Evolutionary conservation across 2,113 vertebrate species (phyloP).

Genomic region (Carassius carassius): DNA sequence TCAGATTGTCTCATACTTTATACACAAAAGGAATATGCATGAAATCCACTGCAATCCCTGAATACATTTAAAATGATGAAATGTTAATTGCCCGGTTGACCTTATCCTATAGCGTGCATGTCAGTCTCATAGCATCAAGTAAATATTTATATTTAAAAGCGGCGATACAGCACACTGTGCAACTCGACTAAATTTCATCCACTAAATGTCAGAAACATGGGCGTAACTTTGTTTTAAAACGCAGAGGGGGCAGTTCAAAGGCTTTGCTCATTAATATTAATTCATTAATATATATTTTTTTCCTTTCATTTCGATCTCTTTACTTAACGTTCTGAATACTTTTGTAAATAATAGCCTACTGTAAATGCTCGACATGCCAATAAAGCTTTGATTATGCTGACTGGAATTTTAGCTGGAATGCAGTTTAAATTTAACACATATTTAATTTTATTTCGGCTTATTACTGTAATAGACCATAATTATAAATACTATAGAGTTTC

Average conservation of each 20-base stretch:
- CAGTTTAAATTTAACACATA: too few relatives aligned
- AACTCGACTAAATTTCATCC: neutral
- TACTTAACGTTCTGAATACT: too few relatives aligned
- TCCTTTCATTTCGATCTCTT: too few relatives aligned
- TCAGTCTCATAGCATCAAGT: constrained; percentile 14
- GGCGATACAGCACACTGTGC: neutral
- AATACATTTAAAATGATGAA: constrained; percentile 46
- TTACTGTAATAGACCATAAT: too few relatives aligned
- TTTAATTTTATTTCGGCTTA: too few relatives aligned
- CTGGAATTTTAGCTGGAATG: too few relatives aligned
- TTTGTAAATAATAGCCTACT: too few relatives aligned
- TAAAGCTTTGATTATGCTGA: too few relatives aligned
- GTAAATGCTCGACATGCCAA: too few relatives aligned
- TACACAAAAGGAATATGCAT: neutral
- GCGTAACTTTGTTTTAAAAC: neutral
- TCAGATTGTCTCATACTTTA: neutral
- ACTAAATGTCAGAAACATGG: neutral
- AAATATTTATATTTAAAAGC: neutral
- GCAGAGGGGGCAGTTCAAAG: neutral
- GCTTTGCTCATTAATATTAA: neutral
- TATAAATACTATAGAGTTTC: too few relatives aligned
- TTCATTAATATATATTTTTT: too few relatives aligned
- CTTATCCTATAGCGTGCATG: constrained; percentile 36
- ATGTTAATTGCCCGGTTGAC: constrained; percentile 56
- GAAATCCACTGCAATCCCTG: neutral